Percentiles rank a stretch among this genome's conserved stretches.
Conservation (phyloP, 2,797 vertebrate genomes). For the Tarsius wallacei region DNA sequence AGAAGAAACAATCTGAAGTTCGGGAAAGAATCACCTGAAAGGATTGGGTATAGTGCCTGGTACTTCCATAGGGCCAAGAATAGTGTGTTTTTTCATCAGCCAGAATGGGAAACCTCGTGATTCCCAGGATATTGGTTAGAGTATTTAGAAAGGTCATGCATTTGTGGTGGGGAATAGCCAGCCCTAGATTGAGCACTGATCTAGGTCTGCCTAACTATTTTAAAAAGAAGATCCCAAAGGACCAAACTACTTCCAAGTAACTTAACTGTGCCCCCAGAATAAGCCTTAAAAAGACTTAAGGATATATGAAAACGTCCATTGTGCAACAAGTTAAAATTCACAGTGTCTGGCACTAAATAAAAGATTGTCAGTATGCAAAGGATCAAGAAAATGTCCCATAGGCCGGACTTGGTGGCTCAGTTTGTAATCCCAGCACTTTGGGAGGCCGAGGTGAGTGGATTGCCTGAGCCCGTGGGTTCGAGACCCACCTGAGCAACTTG, state of each 20-base stretch:
- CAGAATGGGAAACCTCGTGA: background rate
- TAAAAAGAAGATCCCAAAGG: background rate
- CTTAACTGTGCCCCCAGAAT: background rate
- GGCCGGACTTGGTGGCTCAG: background rate
- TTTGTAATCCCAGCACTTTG: too few species aligned
- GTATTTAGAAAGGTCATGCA: background rate
- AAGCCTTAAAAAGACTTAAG: constrained; percentile 34
- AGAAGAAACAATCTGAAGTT: background rate
- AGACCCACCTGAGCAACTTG: too few species aligned
- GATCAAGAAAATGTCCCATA: background rate
- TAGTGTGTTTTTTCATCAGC: background rate
- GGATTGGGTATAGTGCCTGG: background rate
- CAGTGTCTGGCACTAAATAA: background rate
- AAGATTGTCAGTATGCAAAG: background rate
- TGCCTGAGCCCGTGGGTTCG: too few species aligned
- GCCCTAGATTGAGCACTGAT: background rate
- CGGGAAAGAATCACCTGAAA: background rate
- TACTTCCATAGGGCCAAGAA: background rate
- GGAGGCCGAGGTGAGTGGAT: too few species aligned
- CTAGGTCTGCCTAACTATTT: background rate
- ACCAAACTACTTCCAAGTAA: constrained; percentile 9
- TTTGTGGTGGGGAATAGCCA: background rate
- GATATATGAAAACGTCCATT: background rate
- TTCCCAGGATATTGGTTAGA: background rate
- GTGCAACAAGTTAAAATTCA: background rate